These are phyloP conservation scores for Limnephilus auricula DNA, from an alignment of 2,888 invertebrate species.

Conservation along the genomic window DNA sequence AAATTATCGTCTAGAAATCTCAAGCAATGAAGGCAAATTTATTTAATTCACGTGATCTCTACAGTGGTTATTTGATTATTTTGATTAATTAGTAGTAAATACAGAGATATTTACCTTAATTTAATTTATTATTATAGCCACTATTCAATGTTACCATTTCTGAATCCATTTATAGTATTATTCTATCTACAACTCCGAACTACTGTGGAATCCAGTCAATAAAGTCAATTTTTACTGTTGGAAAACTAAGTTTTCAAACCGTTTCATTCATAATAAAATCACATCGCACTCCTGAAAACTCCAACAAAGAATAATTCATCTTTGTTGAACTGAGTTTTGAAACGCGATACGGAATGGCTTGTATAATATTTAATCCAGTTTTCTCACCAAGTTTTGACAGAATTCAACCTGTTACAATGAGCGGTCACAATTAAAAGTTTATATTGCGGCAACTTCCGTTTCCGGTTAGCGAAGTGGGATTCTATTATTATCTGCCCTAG, in stretches of 20 bases:
- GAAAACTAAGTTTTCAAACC: neutral
- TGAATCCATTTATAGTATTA: too few species aligned
- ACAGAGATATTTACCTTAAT: too few species aligned
- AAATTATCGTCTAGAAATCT: too few species aligned
- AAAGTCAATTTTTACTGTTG: neutral
- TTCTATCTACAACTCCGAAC: neutral
- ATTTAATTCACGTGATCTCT: too few species aligned
- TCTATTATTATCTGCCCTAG: neutral
- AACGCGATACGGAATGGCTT: neutral
- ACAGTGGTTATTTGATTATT: too few species aligned
- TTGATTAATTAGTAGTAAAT: too few species aligned
- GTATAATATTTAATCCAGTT: neutral
- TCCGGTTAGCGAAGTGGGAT: neutral
- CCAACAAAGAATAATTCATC: conserved; percentile 2
- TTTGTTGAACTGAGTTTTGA: neutral
- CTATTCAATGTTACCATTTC: too few species aligned
- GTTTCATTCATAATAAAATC: neutral
- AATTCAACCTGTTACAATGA: neutral
- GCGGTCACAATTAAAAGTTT: conserved; percentile 42
- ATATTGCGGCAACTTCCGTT: neutral
- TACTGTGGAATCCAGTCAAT: neutral
- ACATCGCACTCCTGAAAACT: neutral
- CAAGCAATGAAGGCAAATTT: too few species aligned
- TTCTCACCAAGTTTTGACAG: neutral
- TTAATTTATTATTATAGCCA: too few species aligned